Conservation (phyloP, 1,140 invertebrate genomes). For the Tetramorium alpestre region DNA sequence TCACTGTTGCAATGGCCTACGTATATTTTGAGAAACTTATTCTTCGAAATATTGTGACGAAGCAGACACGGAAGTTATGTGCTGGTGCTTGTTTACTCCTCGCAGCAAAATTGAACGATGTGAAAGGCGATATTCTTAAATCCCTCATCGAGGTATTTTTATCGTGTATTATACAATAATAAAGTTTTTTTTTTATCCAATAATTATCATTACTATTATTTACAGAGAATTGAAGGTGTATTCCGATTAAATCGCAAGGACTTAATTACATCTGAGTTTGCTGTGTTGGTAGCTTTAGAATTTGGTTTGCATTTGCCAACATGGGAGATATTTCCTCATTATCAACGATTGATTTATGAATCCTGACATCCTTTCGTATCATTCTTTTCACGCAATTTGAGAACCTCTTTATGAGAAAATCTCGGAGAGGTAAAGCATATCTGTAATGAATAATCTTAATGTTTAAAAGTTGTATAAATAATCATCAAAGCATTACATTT, state of each 20-base stretch:
- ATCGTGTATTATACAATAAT: conserved; percentile 48
- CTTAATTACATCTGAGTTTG: conserved; percentile 96
- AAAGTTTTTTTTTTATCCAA: conserved; percentile 18
- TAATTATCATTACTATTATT: conserved; percentile 65
- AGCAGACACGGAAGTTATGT: conserved; percentile 97
- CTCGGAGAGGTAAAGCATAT: conserved; percentile 10
- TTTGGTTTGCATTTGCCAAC: conserved; percentile 97
- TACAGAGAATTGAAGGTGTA: conserved; percentile 94
- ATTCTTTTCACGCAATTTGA: conserved; percentile 44
- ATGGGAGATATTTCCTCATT: conserved; percentile 97
- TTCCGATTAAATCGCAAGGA: conserved; percentile 97
- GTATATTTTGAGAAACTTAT: conserved; percentile 99
- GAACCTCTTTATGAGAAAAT: conserved; percentile 49
- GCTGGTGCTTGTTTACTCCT: conserved; percentile 97
- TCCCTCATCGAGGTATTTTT: conserved; percentile 93
- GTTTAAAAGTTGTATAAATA: background rate
- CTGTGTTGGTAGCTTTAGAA: conserved; percentile 96
- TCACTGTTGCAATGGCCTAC: conserved; percentile 98
- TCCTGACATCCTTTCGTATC: conserved; percentile 88
- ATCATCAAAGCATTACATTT: conserved; percentile 1
- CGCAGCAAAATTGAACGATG: conserved; percentile 98
- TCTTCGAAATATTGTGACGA: conserved; percentile 96
- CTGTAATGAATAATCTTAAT: background rate
- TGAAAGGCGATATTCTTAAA: conserved; percentile 95
- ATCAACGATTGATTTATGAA: conserved; percentile 96